A percentile compares a stretch with the other conserved stretches of the same genome.
These are phyloP conservation scores for Laupala kohalensis DNA, from an alignment of 1,140 invertebrate genomes.

Conservation along the genomic window DNA sequence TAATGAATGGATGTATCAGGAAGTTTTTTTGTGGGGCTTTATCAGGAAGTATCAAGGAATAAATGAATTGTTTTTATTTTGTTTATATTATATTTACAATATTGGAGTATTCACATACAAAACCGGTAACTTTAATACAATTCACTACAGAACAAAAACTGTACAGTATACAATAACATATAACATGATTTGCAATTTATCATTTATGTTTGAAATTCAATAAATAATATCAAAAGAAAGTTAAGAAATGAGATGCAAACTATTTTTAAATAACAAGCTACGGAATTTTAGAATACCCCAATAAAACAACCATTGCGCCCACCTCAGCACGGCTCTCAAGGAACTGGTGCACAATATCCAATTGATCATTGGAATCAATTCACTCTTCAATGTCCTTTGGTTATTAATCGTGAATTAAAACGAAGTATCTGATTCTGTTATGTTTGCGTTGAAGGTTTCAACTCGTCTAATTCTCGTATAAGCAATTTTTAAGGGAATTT, in stretches of 20 bases:
- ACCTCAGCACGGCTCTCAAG: neutral
- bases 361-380: too few species aligned
- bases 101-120: neutral
- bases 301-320: neutral
- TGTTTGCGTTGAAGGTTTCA: too few species aligned
- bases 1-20: too few species aligned
- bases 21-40: too few species aligned
- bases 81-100: neutral
- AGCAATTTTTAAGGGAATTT: too few species aligned
- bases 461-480: too few species aligned
- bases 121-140: neutral
- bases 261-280: neutral
- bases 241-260: neutral
- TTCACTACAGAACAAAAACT: neutral
- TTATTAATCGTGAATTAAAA: too few species aligned
- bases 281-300: neutral
- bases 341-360: neutral
- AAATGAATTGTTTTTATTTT: too few species aligned
- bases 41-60: too few species aligned
- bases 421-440: too few species aligned
- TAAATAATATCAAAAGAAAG: neutral
- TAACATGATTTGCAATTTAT: neutral
- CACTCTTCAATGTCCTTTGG: too few species aligned
- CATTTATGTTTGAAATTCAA: neutral
- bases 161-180: neutral